A percentile compares a stretch with the other conserved stretches of the same genome.
Conservation (phyloP, 2,797 vertebrate genomes). For the Tenualosa ilisha region DNA sequence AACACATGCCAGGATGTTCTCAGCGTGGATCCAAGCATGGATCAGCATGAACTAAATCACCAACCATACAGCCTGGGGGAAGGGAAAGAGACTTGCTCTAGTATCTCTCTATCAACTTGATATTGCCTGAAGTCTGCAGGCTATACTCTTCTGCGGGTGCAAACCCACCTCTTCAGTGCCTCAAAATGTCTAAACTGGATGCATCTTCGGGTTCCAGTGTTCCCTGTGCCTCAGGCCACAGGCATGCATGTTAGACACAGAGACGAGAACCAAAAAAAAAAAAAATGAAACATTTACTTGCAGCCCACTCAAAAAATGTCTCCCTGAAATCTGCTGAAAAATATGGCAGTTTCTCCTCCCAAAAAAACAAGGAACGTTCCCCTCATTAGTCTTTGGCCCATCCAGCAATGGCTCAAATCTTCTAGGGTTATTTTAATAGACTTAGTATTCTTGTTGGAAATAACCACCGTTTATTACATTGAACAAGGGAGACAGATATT, state of each 20-base stretch:
- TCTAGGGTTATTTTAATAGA: neutral
- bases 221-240: slow-evolving; percentile 28
- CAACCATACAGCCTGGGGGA: neutral
- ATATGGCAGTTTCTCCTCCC: neutral
- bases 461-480: neutral
- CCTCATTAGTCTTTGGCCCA: neutral
- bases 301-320: neutral
- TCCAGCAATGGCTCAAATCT: neutral
- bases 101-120: neutral
- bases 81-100: neutral
- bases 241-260: slow-evolving; percentile 27
- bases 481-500: neutral
- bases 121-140: neutral
- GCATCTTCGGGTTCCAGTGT: neutral
- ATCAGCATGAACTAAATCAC: neutral
- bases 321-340: neutral
- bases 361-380: neutral
- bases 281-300: slow-evolving; percentile 29
- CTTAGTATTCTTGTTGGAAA: neutral
- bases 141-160: neutral
- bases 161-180: neutral
- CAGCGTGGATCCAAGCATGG: neutral
- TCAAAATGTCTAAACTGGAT: neutral
- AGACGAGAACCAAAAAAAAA: neutral
- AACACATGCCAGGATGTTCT: neutral